phyloP scores from a whole-genome alignment of 2,888 invertebrate species.

The Leptopilina myrica region DNA sequence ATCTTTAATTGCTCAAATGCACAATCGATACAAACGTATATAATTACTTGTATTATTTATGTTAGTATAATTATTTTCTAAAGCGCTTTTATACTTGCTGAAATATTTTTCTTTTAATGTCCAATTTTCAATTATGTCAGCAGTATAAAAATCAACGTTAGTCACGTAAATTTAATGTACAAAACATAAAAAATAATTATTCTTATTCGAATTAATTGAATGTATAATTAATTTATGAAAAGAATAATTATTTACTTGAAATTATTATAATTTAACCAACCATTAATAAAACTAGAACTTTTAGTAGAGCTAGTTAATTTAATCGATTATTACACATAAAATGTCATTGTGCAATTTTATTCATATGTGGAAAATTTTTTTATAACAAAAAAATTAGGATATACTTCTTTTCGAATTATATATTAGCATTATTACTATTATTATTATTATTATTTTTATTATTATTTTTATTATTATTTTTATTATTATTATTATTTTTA shows the following conservation, averaged over 20 bases:
- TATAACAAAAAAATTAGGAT: too few relatives aligned
- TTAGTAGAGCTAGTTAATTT: conserved; percentile 15
- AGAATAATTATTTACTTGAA: neutral
- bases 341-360: conserved; percentile 19
- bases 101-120: conserved; percentile 19
- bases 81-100: conserved; percentile 10
- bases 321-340: conserved; percentile 4
- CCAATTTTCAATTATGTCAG: conserved; percentile 10
- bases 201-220: too few relatives aligned
- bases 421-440: neutral
- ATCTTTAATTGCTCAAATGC: conserved; percentile 33
- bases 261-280: conserved; percentile 11
- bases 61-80: conserved; percentile 27
- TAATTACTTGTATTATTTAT: conserved; percentile 38
- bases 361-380: neutral
- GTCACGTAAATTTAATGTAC: conserved; percentile 20
- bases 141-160: conserved; percentile 13
- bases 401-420: neutral
- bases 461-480: neutral
- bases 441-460: neutral
- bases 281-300: conserved; percentile 14
- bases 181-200: neutral
- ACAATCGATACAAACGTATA: conserved; percentile 30
- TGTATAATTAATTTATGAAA: neutral
- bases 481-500: neutral